Base-by-base conservation (phyloP, 2,113 vertebrate species). In the Siniperca knerii region DNA sequence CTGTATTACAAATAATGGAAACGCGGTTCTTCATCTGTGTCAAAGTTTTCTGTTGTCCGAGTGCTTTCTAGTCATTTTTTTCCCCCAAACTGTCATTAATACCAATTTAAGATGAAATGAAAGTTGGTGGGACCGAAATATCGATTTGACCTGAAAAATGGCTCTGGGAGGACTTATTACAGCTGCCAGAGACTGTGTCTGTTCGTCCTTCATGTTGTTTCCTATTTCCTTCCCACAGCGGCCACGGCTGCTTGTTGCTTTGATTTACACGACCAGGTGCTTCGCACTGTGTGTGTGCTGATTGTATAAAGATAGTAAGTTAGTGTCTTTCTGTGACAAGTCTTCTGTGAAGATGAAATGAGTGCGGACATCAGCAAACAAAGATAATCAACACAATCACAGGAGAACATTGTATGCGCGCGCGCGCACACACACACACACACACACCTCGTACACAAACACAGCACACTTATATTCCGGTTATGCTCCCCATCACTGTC, bases 261-360 rank as follows among this genome's bases (percentile, higher is more conserved):
- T 84, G 78, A 84, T 84, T 82, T 70, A 86, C 65, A 62, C 5
- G 20, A 46, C 16, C 83, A 77, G 44, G 21, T 66, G 58, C 75
- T 35, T 82, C 62, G 46, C 15, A 46, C n/a, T 73, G 44, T 62
- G 35, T 67, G 37, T 33, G 65, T 9, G 0, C 44, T 58, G 80
- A 72, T 70, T 55, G 71, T 52, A 61, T 70, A 48, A 60, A 54
- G 54, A 66, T 60, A 33, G 50, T 25, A 25, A 25, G 25, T 57
- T 69, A 75, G 40, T 79, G 60, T 83, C 83, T n/a, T 6, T 58
- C 58, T 75, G 74, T 75, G 74, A 67, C 84, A 86, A 92, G 87
- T 87, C 86, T 25, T 81, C 74, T 65, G 29, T 90, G 89, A 92
- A 90, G 90, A 86, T 81, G 85, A 79, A 58, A 50, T 35, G 48